A percentile compares a stretch with the other conserved stretches of the same genome.
Evolutionary conservation across 2,888 invertebrate genomes (phyloP).

Genomic region (Spisula solida): DNA sequence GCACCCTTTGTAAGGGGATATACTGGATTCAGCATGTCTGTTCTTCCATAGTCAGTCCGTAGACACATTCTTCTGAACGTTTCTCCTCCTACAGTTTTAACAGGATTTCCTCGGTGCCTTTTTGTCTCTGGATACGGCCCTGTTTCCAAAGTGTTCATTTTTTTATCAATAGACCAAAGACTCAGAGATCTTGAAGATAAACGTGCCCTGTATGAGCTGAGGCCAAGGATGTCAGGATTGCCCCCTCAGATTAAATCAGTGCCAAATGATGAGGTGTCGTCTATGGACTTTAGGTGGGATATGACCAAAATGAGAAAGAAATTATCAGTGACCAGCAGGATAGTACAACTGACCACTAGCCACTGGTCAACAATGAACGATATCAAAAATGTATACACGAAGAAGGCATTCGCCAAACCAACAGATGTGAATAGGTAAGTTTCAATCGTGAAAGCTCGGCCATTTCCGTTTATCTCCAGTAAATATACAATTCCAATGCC

Average conservation of each 20-base stretch:
- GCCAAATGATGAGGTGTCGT: conserved; percentile 58
- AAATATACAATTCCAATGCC: too few species aligned
- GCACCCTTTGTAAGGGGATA: too few species aligned
- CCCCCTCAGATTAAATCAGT: conserved; percentile 61
- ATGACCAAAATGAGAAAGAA: conserved; percentile 49
- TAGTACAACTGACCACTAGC: conserved; percentile 74
- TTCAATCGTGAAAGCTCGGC: too few species aligned
- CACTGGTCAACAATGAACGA: conserved; percentile 84
- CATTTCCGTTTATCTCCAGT: too few species aligned
- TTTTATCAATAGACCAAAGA: conserved; percentile 84
- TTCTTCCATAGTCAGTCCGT: too few species aligned
- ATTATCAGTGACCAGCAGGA: conserved; percentile 56
- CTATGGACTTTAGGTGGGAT: conserved; percentile 60
- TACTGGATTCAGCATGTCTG: too few species aligned
- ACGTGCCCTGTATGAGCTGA: conserved; percentile 65
- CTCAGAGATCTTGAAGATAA: conserved; percentile 85
- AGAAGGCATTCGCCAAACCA: conserved; percentile 67
- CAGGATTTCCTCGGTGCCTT: too few species aligned
- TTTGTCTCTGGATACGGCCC: too few species aligned
- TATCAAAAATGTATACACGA: conserved; percentile 81
- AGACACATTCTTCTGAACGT: too few species aligned
- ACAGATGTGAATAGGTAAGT: conserved; percentile 56
- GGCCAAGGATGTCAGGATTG: conserved; percentile 51
- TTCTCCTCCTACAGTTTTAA: too few species aligned
- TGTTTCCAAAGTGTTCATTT: too few species aligned